phyloP scores from a whole-genome alignment of 1,140 invertebrate genomes.

The Babylonia areolata region DNA sequence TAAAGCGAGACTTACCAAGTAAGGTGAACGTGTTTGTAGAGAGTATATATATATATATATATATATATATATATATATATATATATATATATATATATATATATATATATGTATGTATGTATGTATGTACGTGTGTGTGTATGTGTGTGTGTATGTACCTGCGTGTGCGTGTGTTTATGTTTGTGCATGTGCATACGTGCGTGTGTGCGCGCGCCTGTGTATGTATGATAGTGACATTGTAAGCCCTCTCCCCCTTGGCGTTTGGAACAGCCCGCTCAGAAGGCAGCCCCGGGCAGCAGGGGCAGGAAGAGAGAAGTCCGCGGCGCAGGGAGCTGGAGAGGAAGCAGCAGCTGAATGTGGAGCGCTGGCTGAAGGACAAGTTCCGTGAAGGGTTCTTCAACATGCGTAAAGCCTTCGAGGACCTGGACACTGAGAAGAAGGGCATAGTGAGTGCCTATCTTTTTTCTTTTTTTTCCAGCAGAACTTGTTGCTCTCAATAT shows the following conservation, averaged over 20 bases:
- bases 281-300: neutral
- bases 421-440: slow-evolving; percentile 65
- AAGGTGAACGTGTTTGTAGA: no score
- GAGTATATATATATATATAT: no score
- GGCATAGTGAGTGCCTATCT: slow-evolving; percentile 71
- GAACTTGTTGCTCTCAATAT: no score
- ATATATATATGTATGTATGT: neutral
- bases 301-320: slow-evolving; percentile 50
- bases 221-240: no score
- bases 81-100: no score
- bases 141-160: neutral
- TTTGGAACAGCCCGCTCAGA: neutral
- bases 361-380: slow-evolving; percentile 75
- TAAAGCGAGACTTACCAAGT: no score
- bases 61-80: no score
- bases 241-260: no score
- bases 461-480: no score
- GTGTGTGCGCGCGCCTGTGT: neutral
- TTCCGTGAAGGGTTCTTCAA: slow-evolving; percentile 74
- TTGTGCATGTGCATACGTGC: neutral
- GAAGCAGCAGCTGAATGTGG: slow-evolving; percentile 70
- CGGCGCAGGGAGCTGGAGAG: slow-evolving; percentile 68
- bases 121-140: neutral
- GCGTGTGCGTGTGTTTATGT: slow-evolving; percentile 18
- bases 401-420: slow-evolving; percentile 74